These are phyloP conservation scores for Parus major DNA, from an alignment of 2,113 vertebrate species.

Conservation along the genomic window DNA sequence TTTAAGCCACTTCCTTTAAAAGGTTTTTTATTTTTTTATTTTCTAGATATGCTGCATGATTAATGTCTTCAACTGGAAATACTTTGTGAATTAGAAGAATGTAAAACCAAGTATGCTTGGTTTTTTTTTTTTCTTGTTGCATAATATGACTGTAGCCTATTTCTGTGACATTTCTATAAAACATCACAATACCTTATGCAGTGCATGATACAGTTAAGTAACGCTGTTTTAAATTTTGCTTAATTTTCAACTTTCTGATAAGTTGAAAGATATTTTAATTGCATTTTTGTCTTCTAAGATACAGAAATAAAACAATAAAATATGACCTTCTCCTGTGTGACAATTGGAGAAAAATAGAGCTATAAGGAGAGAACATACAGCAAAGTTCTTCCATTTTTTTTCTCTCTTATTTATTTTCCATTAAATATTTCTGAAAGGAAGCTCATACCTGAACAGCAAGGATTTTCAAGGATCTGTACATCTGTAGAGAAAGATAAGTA, in stretches of 20 bases:
- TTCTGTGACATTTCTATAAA: background rate
- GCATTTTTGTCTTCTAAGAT: background rate
- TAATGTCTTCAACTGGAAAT: background rate
- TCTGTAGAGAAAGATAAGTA: background rate
- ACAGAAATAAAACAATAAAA: background rate
- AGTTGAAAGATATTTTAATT: background rate
- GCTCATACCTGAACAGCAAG: background rate
- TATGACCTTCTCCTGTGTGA: background rate
- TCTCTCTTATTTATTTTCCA: background rate
- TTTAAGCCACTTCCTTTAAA: background rate
- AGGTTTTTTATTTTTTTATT: background rate
- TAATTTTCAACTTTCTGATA: background rate
- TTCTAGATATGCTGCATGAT: background rate
- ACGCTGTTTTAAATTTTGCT: background rate
- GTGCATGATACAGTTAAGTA: background rate
- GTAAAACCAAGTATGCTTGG: background rate
- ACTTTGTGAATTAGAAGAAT: background rate
- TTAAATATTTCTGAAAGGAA: background rate
- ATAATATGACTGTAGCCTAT: background rate
- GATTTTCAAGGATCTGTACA: background rate
- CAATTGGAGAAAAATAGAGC: background rate
- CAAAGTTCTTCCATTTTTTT: background rate
- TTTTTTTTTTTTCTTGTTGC: background rate
- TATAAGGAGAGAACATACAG: background rate
- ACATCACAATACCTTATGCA: background rate